phyloP scores from a whole-genome alignment of 1,140 invertebrate species.

The Dreissena rostriformis region DNA sequence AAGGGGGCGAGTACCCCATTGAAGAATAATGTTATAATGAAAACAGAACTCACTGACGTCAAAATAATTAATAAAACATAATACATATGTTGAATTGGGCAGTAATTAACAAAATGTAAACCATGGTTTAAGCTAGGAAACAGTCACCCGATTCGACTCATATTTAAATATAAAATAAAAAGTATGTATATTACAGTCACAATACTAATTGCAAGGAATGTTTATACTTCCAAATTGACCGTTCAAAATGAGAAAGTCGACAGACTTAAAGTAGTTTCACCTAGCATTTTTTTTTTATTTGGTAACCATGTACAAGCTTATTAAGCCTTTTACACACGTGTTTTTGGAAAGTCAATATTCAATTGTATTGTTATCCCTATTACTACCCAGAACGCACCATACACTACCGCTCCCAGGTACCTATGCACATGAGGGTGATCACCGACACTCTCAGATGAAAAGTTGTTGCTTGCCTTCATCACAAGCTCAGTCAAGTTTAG shows the following conservation, averaged over 20 bases:
- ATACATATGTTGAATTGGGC: no score
- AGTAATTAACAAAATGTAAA: no score
- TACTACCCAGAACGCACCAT: conserved; percentile 36
- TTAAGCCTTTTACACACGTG: background rate
- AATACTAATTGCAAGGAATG: background rate
- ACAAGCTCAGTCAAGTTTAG: conserved; percentile 40
- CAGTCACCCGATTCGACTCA: background rate
- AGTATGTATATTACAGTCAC: no score
- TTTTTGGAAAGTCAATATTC: background rate
- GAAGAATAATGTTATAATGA: background rate
- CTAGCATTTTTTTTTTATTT: background rate
- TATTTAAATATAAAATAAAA: no score
- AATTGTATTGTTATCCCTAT: background rate
- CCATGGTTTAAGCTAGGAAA: background rate
- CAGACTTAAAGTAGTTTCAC: background rate
- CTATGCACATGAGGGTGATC: conserved; percentile 54
- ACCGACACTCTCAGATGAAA: conserved; percentile 32
- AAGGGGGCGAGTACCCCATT: conserved; percentile 19
- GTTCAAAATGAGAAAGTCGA: no score
- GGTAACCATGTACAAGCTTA: no score
- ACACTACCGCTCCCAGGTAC: conserved; percentile 57
- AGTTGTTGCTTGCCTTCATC: conserved; percentile 65
- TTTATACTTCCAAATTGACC: no score
- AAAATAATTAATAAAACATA: no score
- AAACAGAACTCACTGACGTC: no score